A percentile compares a stretch with the other conserved stretches of the same genome.
Conservation (phyloP, 2,113 vertebrate species). For the Cebus imitator region DNA sequence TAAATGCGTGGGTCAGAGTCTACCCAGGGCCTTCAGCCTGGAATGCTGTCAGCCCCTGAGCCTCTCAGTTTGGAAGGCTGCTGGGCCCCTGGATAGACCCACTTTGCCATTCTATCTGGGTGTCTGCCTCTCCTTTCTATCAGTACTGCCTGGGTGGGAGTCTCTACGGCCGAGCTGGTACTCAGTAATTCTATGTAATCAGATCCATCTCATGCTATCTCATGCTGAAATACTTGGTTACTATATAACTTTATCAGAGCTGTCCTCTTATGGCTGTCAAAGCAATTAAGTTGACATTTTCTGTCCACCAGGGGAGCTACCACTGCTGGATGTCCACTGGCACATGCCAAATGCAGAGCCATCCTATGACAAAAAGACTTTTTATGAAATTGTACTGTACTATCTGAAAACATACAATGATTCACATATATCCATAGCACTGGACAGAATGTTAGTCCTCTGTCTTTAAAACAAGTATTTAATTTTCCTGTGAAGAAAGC, state of each 20-base stretch:
- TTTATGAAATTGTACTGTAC: neutral
- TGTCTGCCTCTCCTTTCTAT: too few relatives aligned
- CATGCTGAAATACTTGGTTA: neutral
- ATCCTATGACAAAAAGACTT: constrained; percentile 83
- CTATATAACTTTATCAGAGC: constrained; percentile 85
- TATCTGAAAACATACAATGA: neutral
- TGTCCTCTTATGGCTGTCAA: constrained; percentile 85
- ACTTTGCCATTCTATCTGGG: too few relatives aligned
- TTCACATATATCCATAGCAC: neutral
- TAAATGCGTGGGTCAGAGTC: too few relatives aligned
- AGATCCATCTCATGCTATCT: neutral
- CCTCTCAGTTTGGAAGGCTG: too few relatives aligned
- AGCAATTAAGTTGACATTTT: constrained; percentile 90
- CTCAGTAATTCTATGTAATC: neutral
- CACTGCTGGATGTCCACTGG: constrained; percentile 87
- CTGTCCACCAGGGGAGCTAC: constrained; percentile 88
- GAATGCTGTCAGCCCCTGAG: too few relatives aligned
- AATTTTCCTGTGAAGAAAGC: neutral
- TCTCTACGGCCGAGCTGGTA: too few relatives aligned
- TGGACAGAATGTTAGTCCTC: neutral
- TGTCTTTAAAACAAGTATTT: neutral
- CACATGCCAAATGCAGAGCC: constrained; percentile 92
- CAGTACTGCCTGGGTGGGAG: too few relatives aligned
- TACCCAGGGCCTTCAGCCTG: too few relatives aligned
- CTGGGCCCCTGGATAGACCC: too few relatives aligned